Conservation (phyloP, 2,113 vertebrate species). For the Pagrus major region DNA sequence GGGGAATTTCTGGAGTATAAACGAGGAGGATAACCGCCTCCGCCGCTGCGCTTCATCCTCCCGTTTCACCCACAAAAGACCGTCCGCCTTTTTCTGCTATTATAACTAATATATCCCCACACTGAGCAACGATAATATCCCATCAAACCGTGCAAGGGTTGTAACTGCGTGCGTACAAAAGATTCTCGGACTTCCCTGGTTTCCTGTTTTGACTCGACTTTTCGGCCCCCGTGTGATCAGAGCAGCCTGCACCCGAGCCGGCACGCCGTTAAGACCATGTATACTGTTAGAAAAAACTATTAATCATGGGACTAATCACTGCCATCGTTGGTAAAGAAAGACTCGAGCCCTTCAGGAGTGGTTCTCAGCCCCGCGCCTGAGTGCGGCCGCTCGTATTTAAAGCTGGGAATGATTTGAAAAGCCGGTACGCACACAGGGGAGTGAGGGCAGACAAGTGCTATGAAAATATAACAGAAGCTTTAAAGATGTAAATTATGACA, state of each 20-base stretch:
- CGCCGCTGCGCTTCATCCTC: slow-evolving; percentile 14
- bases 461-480: slow-evolving; percentile 9
- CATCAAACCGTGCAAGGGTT: slow-evolving; percentile 9
- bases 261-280: neutral
- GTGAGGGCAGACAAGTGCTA: neutral
- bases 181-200: slow-evolving; percentile 9
- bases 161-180: neutral
- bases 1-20: slow-evolving; percentile 33
- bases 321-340: slow-evolving; percentile 8
- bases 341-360: neutral
- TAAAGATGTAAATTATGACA: slow-evolving; percentile 14
- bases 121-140: slow-evolving; percentile 27
- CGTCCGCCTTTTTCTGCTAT: slow-evolving; percentile 23
- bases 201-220: slow-evolving; percentile 46
- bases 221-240: slow-evolving; percentile 5
- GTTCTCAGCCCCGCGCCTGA: neutral
- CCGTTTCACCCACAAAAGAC: slow-evolving; percentile 9
- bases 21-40: slow-evolving; percentile 13
- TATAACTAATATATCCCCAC: slow-evolving; percentile 50
- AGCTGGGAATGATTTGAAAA: slow-evolving; percentile 16
- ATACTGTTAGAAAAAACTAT: slow-evolving; percentile 19
- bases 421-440: neutral
- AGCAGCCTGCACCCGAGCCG: neutral
- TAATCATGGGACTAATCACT: slow-evolving; percentile 17
- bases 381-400: slow-evolving; percentile 7